Base-by-base conservation (phyloP, 2,888 invertebrate genomes). In the Carcina quercana region DNA sequence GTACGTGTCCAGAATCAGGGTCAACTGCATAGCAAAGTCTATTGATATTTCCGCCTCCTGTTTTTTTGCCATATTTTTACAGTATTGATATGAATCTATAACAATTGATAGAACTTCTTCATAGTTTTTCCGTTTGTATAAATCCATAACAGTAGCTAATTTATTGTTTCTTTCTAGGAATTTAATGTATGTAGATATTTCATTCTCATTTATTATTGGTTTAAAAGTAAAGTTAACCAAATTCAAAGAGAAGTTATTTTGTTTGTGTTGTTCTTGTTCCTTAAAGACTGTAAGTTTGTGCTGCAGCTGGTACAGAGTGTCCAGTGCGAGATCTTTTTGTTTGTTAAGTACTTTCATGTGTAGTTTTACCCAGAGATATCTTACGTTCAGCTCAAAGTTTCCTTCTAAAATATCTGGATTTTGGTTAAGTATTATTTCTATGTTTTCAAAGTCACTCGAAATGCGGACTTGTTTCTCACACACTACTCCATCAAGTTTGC, bases 51-150 rank as follows among this genome's bases (percentile, higher is more conserved):
- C 80, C 44, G 69, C 76, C 37, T 84, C 79, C 46, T 78, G 69
- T 29, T 70, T 69, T 27, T 59, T 71, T 13, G 72, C 78, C 49
- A 78, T 62, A 22, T 59, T 54, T 41, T 80, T 82, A 38, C 76
- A 83, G 47, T 86, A 85, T 42, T 86, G 86, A 58, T 91, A 90
- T 1, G 90, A 90, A 44, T 90, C 88, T 56, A 88, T 86, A 1
- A 93, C 69, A 42, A 93, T 89, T 11, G 82, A 72, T 11, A 90
- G 83, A 0, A 93, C 86, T 50, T 91, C 89, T 12, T 85, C 76
- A 58, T 89, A 93, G 30, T 86, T 84, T 24, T 88, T 86, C 11
- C 80, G 80, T 13, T 89, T 86, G 60, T 88, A 91, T n/a, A 92
- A 69, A 34, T 86, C 85, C 60, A 89, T 86, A 1, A 93, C 87